Base-by-base conservation (phyloP, 1,140 invertebrate species). In the Helicoverpa zea region DNA sequence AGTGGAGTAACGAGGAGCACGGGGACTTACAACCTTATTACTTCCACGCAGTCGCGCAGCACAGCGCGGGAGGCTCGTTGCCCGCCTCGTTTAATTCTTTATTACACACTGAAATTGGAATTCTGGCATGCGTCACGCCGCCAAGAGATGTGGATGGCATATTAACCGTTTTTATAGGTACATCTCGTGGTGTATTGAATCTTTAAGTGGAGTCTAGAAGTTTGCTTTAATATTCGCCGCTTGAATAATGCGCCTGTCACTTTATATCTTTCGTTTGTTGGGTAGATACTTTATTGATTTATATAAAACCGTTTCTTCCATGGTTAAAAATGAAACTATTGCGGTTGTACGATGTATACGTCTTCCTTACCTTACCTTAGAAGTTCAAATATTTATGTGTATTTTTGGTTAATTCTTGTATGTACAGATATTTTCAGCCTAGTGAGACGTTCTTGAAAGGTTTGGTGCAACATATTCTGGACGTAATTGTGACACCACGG, bases 31-130 rank as follows among this genome's bases (percentile, higher is more conserved):
- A 76, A 11, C 56, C 73, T 63, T 61, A 63, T 76, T 63, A 63
- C 56, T 47, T n/a, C 14, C 56, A 3, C 64, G 16, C 11, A 68
- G 64, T 68, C 18, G 16, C 43, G 43, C 43, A 68, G 64, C 12
- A 49, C 56, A 76, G 18, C 49, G 29, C 29, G 73, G 29, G 52
- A 43, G 72, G 30, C 70, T 72, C 52, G 14, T 59, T 74, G 54
- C 47, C 23, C 16, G 70, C 52, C 14, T 77, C 49, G 29, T 78
- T 77, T 66, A 78, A 66, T 78, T 66, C 75, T 78, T 78, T 81
- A 81, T 81, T 73, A 81, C 63, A 47, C 49, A 63, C 54, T 52
- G 47, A 77, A 77, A 81, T 81, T 81, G 51, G 74, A 81, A 81
- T 81, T 81, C 80, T 56, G 23, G 61, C 51, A 75, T 68, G 63